A percentile compares a stretch with the other conserved stretches of the same genome.
Conservation (phyloP, 2,888 invertebrate species). For the Mystacides longicornis region DNA sequence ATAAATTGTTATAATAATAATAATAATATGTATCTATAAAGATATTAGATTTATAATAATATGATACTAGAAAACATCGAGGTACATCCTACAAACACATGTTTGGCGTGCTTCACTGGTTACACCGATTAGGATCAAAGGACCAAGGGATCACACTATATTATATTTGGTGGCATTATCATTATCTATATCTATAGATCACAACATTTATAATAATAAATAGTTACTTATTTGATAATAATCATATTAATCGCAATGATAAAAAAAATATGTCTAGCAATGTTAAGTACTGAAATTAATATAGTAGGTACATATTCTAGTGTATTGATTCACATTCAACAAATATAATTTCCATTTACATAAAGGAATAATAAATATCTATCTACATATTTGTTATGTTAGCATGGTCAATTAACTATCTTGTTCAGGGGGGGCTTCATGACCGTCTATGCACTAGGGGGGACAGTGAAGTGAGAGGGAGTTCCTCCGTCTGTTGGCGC, state of each 20-base stretch:
- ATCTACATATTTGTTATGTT: neutral
- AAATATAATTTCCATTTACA: neutral
- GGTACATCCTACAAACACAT: conserved; percentile 2
- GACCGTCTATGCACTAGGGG: neutral
- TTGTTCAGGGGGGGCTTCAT: neutral
- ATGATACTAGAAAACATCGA: conserved; percentile 3
- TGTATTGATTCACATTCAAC: neutral
- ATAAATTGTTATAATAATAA: neutral
- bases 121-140: conserved; percentile 3
- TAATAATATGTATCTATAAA: neutral
- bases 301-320: neutral
- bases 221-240: neutral
- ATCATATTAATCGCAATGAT: neutral
- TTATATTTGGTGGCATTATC: neutral
- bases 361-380: no score
- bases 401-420: neutral
- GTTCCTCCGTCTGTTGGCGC: conserved; percentile 45
- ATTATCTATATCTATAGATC: neutral
- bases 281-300: neutral
- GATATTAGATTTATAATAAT: neutral
- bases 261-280: neutral
- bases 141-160: conserved; percentile 6
- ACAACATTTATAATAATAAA: conserved; percentile 1
- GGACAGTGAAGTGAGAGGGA: conserved; percentile 37
- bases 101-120: conserved; percentile 8